Base-by-base conservation (phyloP, 92 coral and sea anemone species). In the Porites rus region DNA sequence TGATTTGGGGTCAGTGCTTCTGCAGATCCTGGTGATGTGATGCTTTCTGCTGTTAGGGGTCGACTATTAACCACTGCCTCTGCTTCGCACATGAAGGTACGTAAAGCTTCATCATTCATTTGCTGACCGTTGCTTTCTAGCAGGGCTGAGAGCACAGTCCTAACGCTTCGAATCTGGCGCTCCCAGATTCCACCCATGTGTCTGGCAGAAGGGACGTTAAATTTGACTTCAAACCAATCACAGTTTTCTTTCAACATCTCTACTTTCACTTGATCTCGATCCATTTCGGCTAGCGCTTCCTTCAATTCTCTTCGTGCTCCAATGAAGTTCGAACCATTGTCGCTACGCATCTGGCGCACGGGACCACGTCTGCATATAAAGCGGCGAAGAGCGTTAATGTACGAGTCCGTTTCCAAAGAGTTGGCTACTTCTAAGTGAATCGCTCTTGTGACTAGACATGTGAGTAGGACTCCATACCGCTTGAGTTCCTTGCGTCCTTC, bases 141-240 rank as follows among this genome's bases (percentile, higher is more conserved):
- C 19, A 84, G 65, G 25, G 83, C 68, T 19, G 53, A 61, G 38
- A 84, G 83, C 59, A 84, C 83, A 52, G 65, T 65, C 22, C 83
- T 78, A 21, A 75, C 69, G 50, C 76, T 75, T 85, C 83, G 71
- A 22, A 85, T 76, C 51, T 85, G 76, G 64, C 81, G 67, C 81
- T 84, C 88, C 82, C 88, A 84, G 18, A 74, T 20, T 69, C 88
- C 88, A 72, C 88, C 88, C 80, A 84, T 84, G 72, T 84, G 88
- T 43, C 88, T 82, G 64, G 78, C 86, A 50, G 65, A 53, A n/a
- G 86, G 78, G 65, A 69, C 78, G 86, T 84, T 84, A 4, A 84
- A 74, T 28, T 79, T 79, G 21, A 79, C 67, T 53, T 82, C 69
- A 51, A 75, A 2, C 87, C 87, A 82, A 54, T 69, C 88, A 64